Conservation (phyloP, 2,888 invertebrate genomes). For the Diaprepes abbreviatus region DNA sequence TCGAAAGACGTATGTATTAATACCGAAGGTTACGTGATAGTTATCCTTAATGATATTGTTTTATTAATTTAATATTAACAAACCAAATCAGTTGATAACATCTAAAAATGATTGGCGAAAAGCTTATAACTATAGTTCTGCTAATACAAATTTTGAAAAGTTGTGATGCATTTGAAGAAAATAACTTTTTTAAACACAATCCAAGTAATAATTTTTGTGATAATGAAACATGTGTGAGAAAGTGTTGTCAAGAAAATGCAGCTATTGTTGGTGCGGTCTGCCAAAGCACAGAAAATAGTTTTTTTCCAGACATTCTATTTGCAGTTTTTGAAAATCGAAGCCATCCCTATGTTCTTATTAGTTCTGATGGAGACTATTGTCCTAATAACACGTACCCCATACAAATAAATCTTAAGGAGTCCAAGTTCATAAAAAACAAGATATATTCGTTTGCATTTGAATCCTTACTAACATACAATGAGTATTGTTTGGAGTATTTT, state of each 20-base stretch:
- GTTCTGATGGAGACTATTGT: not conserved
- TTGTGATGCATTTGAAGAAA: not conserved
- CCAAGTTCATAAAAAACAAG: not conserved
- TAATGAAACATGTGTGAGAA: conserved; percentile 3
- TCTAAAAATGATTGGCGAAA: not conserved
- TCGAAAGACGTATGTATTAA: too few species aligned
- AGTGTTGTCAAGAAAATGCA: conserved; percentile 5
- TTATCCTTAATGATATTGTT: too few species aligned
- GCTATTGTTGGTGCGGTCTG: not conserved
- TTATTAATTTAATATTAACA: too few species aligned
- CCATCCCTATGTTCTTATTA: not conserved
- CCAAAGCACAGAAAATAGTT: not conserved
- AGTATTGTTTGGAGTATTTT: conserved; percentile 34
- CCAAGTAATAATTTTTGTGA: not conserved
- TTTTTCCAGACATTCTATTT: not conserved
- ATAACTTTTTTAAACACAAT: not conserved
- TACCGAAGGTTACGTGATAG: not conserved
- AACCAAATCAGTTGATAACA: too few species aligned
- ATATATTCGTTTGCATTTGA: not conserved
- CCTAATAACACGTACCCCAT: not conserved
- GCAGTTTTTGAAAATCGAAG: not conserved
- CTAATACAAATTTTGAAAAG: not conserved
- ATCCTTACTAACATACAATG: not conserved
- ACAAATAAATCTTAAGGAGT: not conserved
- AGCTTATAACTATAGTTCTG: not conserved